Evolutionary conservation across 2,797 vertebrate species (phyloP).

Genomic region (Periparus ater): DNA sequence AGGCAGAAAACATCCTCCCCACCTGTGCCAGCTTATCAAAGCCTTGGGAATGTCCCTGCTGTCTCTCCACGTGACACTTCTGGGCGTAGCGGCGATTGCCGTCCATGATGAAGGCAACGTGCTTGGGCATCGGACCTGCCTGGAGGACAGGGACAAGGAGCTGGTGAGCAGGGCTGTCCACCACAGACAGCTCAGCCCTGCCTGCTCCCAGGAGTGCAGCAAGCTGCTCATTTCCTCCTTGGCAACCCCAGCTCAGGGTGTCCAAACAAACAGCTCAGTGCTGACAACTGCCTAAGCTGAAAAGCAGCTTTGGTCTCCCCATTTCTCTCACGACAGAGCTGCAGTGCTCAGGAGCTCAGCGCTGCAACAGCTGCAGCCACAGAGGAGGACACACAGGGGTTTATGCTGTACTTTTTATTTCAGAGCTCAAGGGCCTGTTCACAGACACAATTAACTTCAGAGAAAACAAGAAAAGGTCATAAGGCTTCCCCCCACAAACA

Average conservation of each 20-base stretch:
- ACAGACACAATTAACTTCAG: neutral
- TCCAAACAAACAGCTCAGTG: neutral
- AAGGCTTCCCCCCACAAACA: neutral
- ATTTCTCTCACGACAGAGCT: fast-evolving
- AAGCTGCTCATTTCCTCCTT: neutral
- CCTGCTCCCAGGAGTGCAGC: fast-evolving
- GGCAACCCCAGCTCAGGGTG: neutral
- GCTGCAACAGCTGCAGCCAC: neutral
- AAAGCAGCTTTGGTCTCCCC: neutral
- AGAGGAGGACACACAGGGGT: neutral
- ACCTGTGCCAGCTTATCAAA: constrained; percentile 98
- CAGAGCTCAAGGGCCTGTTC: neutral
- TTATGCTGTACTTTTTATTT: neutral
- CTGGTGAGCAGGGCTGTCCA: neutral
- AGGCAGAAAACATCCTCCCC: neutral
- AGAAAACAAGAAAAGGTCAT: neutral
- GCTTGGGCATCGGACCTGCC: constrained; percentile 95
- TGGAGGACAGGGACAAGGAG: constrained; percentile 48
- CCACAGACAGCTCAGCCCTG: neutral
- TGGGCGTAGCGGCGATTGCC: constrained; percentile 96
- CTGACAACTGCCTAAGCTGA: fast-evolving
- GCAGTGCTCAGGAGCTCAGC: neutral
- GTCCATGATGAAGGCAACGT: constrained; percentile 98
- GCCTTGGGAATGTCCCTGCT: constrained; percentile 93
- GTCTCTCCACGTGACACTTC: constrained; percentile 89